Percentiles rank a stretch among this genome's conserved stretches.
phyloP scores from a whole-genome alignment of 2,113 vertebrate genomes.

The Dicerorhinus sumatrensis region DNA sequence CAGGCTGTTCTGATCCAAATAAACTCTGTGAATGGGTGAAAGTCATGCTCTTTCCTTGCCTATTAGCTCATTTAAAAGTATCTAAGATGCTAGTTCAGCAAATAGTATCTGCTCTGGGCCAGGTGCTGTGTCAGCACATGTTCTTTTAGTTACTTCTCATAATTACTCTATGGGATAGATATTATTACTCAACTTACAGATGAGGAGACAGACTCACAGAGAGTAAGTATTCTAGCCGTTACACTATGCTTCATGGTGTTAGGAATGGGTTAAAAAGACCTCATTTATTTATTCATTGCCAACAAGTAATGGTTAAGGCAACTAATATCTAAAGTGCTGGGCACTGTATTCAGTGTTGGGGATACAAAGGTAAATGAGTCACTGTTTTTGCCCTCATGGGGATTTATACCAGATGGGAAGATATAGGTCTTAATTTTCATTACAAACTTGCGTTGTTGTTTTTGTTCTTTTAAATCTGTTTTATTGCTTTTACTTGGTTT shows the following conservation, averaged over 20 bases:
- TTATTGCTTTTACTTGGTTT: background rate
- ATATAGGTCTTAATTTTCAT: conserved; percentile 15
- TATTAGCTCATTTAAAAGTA: background rate
- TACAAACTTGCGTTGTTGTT: background rate
- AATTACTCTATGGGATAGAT: background rate
- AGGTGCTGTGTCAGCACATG: background rate
- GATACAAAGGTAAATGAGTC: background rate
- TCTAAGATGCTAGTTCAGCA: background rate
- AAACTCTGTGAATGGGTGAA: background rate
- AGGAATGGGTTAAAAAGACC: background rate
- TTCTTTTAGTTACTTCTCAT: background rate
- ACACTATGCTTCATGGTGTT: background rate
- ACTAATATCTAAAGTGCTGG: background rate
- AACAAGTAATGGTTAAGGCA: background rate
- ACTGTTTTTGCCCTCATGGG: background rate
- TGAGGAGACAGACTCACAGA: background rate
- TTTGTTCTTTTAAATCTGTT: background rate
- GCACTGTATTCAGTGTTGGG: background rate
- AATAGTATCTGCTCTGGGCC: background rate
- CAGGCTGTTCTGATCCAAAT: conserved; percentile 16
- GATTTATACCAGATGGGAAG: background rate
- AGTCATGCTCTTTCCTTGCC: background rate
- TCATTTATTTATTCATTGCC: background rate
- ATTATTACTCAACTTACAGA: background rate
- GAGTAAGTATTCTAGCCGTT: background rate